Conservation (phyloP, 2,113 vertebrate species). For the Varanus salvator region DNA sequence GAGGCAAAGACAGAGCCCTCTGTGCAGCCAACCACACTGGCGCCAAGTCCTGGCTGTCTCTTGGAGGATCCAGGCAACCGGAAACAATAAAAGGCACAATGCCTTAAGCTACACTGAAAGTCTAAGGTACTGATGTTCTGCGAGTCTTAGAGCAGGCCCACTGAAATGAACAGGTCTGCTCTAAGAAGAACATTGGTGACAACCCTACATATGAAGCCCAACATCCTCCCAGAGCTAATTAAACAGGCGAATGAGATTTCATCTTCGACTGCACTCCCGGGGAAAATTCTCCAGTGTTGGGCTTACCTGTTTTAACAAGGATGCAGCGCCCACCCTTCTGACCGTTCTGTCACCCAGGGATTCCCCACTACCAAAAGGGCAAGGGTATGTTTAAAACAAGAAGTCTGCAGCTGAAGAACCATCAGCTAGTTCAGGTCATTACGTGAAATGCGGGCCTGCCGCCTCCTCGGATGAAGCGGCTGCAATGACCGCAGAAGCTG, state of each 20-base stretch:
- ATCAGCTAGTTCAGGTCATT: background rate
- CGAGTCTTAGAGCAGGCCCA: too few species aligned
- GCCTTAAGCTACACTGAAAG: background rate
- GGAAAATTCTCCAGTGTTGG: background rate
- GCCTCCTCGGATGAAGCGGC: too few species aligned
- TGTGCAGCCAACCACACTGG: background rate
- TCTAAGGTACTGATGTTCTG: background rate
- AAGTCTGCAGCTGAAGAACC: background rate
- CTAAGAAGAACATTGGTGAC: too few species aligned
- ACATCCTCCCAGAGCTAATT: background rate
- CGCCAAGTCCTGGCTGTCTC: too few species aligned
- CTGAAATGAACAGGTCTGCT: too few species aligned
- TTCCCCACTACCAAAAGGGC: background rate
- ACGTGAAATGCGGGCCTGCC: background rate
- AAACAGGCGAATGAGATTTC: background rate
- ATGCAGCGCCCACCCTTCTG: background rate
- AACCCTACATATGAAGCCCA: background rate
- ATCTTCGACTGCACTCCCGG: background rate
- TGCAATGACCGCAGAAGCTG: background rate
- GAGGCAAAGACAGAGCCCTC: background rate
- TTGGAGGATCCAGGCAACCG: background rate
- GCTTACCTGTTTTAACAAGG: background rate
- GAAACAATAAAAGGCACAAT: background rate
- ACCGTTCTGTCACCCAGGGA: background rate
- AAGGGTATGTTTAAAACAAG: background rate